Evolutionary conservation across 2,888 invertebrate genomes (phyloP).

Genomic region (Drosophila koepferae): DNA sequence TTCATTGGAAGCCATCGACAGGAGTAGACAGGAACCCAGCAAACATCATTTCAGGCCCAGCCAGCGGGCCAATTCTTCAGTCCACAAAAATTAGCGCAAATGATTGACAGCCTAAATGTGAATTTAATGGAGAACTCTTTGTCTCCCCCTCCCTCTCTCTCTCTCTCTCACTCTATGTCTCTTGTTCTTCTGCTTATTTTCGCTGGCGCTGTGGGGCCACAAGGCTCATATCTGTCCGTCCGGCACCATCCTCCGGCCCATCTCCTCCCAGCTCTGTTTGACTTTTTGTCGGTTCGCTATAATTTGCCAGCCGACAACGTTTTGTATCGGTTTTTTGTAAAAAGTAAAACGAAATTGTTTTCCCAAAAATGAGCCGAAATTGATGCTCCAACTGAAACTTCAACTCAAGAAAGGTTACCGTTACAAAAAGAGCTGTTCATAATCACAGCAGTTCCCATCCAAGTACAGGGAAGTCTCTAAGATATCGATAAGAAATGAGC

Average conservation of each 20-base stretch:
- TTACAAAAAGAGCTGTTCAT: conserved; percentile 26
- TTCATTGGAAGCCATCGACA: conserved; percentile 79
- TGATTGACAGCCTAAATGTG: conserved; percentile 84
- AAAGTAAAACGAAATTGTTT: conserved; percentile 76
- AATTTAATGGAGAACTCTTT: conserved; percentile 82
- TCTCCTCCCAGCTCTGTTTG: conserved; percentile 8
- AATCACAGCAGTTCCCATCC: conserved; percentile 1
- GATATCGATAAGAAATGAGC: no score
- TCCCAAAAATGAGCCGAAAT: conserved; percentile 62
- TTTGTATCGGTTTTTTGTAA: conserved; percentile 50
- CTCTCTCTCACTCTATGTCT: conserved; percentile 1
- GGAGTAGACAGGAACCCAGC: conserved; percentile 47
- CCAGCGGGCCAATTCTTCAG: conserved; percentile 40
- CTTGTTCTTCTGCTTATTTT: conserved; percentile 9
- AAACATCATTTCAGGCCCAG: conserved; percentile 24
- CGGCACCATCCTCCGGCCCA: conserved; percentile 10
- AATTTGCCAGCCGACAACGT: conserved; percentile 64
- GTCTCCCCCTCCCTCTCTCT: background rate
- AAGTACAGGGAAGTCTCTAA: background rate
- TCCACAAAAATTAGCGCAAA: conserved; percentile 79
- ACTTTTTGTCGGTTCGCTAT: conserved; percentile 45
- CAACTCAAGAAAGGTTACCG: conserved; percentile 24
- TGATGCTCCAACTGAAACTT: conserved; percentile 51
- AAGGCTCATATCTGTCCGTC: conserved; percentile 16
- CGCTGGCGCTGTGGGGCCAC: conserved; percentile 49